These are phyloP conservation scores for Eupsilia transversa DNA, from an alignment of 2,888 invertebrate genomes.

Conservation along the genomic window DNA sequence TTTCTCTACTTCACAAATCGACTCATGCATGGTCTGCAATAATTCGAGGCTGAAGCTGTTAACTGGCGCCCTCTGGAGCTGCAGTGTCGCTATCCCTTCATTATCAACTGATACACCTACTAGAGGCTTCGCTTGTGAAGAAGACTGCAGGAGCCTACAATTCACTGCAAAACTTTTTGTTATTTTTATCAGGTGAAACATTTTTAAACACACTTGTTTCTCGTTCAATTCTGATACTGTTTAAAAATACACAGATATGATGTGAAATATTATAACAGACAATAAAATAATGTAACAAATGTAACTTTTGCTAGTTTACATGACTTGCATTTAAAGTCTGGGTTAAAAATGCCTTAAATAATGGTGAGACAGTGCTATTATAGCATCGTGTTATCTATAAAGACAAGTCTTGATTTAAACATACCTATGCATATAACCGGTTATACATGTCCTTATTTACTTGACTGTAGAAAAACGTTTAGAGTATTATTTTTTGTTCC, in stretches of 20 bases:
- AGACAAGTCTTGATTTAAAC: no score
- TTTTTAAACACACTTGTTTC: slow-evolving; percentile 1
- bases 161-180: neutral
- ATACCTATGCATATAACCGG: neutral
- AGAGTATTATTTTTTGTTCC: neutral
- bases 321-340: neutral
- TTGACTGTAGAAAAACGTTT: slow-evolving; percentile 7
- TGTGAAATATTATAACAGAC: slow-evolving; percentile 8
- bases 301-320: neutral
- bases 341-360: neutral
- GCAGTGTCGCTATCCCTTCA: slow-evolving; percentile 92
- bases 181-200: slow-evolving; percentile 27
- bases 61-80: slow-evolving; percentile 93
- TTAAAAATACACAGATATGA: slow-evolving; percentile 5
- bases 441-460: neutral
- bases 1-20: slow-evolving; percentile 90
- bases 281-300: neutral
- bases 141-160: slow-evolving; percentile 13
- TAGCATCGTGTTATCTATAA: neutral
- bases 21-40: slow-evolving; percentile 89
- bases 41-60: slow-evolving; percentile 93
- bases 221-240: neutral
- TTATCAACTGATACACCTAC: slow-evolving; percentile 75
- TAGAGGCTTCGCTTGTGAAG: slow-evolving; percentile 28
- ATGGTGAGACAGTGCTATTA: neutral